These are phyloP conservation scores for Nasonia vitripennis DNA, from an alignment of 1,140 invertebrate species.

Conservation along the genomic window DNA sequence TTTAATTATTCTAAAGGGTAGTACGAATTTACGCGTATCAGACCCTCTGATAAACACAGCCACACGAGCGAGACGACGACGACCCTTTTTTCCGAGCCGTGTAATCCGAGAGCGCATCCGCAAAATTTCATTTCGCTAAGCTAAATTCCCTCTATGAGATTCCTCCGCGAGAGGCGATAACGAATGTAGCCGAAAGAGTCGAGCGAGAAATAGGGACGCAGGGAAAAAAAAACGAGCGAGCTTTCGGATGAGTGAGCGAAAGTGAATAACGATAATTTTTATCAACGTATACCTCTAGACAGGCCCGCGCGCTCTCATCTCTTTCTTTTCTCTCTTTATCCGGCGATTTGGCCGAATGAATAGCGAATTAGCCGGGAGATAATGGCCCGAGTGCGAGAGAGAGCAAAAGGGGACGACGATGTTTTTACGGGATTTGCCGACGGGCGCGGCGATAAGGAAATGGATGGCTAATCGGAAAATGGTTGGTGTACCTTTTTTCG, in stretches of 20 bases:
- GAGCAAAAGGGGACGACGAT: neutral
- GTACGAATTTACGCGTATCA: conserved; percentile 10
- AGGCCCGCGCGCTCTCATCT: neutral
- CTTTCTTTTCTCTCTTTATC: conserved; percentile 16
- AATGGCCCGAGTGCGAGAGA: neutral
- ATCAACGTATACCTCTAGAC: conserved; percentile 21
- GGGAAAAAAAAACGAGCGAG: neutral
- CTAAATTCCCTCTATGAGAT: conserved; percentile 35
- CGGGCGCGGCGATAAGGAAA: neutral
- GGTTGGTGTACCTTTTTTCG: neutral
- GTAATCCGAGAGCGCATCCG: conserved; percentile 39
- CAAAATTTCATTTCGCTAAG: conserved; percentile 51
- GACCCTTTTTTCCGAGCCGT: conserved; percentile 30
- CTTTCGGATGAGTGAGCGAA: neutral
- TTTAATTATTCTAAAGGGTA: conserved; percentile 37
- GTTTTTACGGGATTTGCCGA: neutral
- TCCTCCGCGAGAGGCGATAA: conserved; percentile 35
- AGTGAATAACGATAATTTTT: conserved; percentile 50
- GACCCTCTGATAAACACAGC: neutral
- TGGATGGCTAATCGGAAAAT: neutral
- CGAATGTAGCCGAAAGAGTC: conserved; percentile 26
- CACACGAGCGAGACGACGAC: neutral
- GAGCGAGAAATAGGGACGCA: neutral
- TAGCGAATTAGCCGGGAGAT: conserved; percentile 10
- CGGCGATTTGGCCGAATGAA: neutral